These are phyloP conservation scores for Lepidocyrtinus sp. DNA, from an alignment of 2,888 invertebrate genomes.

Conservation along the genomic window DNA sequence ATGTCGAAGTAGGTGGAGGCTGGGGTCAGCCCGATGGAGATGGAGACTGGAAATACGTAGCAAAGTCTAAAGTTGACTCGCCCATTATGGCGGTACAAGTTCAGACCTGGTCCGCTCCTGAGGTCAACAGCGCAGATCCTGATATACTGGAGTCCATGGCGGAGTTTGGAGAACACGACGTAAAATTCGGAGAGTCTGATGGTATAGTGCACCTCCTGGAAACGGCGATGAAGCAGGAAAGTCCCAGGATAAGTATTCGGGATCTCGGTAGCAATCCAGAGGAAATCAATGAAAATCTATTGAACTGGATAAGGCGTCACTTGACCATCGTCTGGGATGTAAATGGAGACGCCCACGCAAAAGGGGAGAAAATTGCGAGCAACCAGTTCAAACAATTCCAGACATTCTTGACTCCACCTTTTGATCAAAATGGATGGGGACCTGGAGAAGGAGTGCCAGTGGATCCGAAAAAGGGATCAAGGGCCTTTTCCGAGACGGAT, in stretches of 20 bases:
- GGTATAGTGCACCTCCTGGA: conserved; percentile 60
- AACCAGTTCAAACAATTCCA: conserved; percentile 53
- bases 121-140: conserved; percentile 42
- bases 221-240: conserved; percentile 38
- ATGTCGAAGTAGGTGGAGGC: not conserved
- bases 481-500: not conserved
- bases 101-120: conserved; percentile 54
- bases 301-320: conserved; percentile 50
- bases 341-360: conserved; percentile 41
- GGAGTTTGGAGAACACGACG: conserved; percentile 51
- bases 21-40: conserved; percentile 32
- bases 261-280: conserved; percentile 55
- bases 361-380: conserved; percentile 46
- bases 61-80: conserved; percentile 53
- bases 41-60: conserved; percentile 39
- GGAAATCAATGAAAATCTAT: conserved; percentile 57
- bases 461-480: conserved; percentile 45
- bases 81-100: conserved; percentile 60
- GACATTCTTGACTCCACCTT: conserved; percentile 37
- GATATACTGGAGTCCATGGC: conserved; percentile 54
- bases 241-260: conserved; percentile 34
- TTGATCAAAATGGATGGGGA: conserved; percentile 29
- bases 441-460: conserved; percentile 21
- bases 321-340: conserved; percentile 39
- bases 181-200: conserved; percentile 55